These are phyloP conservation scores for Chrysolina americana DNA, from an alignment of 2,888 invertebrate species.

Conservation along the genomic window DNA sequence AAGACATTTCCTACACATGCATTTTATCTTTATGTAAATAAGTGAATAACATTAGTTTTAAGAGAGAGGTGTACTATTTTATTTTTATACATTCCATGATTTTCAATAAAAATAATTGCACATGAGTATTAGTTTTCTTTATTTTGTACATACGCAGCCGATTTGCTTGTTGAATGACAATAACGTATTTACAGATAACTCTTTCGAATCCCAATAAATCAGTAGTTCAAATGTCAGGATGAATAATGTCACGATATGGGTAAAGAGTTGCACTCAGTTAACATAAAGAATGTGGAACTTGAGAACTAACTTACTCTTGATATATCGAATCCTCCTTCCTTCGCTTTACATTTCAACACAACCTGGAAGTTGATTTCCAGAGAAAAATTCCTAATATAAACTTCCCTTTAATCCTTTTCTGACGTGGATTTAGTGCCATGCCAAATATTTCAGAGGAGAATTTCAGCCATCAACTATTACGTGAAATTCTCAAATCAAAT, in stretches of 20 bases:
- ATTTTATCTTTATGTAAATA: slow-evolving; percentile 11
- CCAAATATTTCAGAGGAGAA: too few species aligned
- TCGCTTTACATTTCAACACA: not conserved
- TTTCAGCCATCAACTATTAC: too few species aligned
- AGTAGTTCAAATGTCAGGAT: too few species aligned
- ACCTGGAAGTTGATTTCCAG: not conserved
- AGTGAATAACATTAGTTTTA: slow-evolving; percentile 50
- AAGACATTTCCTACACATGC: not conserved
- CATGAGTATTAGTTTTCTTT: slow-evolving; percentile 30
- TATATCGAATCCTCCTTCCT: slow-evolving; percentile 27
- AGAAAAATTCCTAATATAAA: too few species aligned
- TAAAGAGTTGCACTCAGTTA: too few species aligned
- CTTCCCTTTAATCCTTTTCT: not conserved
- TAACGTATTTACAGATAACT: not conserved
- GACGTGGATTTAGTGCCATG: not conserved
- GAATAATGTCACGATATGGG: too few species aligned
- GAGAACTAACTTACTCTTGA: slow-evolving; percentile 1
- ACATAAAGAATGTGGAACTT: not conserved
- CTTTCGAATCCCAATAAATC: too few species aligned
- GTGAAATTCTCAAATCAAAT: too few species aligned
- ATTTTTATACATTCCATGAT: slow-evolving; percentile 56
- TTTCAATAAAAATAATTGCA: slow-evolving; percentile 40
- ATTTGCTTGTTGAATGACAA: not conserved
- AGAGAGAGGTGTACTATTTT: slow-evolving; percentile 64
- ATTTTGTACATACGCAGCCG: slow-evolving; percentile 16